Conservation (phyloP, 2,888 invertebrate genomes). For the Callosobruchus maculatus region DNA sequence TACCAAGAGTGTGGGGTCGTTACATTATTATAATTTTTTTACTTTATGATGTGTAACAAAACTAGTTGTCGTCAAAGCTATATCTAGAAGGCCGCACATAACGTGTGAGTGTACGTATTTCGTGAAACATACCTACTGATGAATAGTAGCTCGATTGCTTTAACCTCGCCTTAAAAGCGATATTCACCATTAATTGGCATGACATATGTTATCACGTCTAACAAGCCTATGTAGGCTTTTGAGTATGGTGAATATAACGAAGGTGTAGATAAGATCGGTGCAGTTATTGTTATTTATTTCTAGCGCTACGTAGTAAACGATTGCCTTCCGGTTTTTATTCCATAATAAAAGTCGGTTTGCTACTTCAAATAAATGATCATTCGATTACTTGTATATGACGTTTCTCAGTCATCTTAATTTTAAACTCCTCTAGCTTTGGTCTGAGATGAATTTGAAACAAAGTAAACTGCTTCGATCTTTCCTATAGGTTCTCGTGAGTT, state of each 20-base stretch:
- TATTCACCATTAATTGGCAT: background rate
- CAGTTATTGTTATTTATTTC: background rate
- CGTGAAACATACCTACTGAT: background rate
- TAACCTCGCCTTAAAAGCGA: background rate
- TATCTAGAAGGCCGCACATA: slow-evolving; percentile 8
- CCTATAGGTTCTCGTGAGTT: no score
- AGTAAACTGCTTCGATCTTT: no score
- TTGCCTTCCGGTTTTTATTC: background rate
- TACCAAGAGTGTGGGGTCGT: background rate
- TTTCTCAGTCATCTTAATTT: no score
- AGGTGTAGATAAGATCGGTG: background rate
- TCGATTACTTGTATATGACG: background rate
- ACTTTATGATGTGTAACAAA: background rate
- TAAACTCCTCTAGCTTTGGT: no score
- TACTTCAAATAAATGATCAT: background rate
- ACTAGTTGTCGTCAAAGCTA: slow-evolving; percentile 7
- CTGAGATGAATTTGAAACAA: no score
- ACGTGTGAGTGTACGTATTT: background rate
- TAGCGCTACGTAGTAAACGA: background rate
- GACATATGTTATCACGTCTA: background rate
- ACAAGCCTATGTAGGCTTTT: background rate
- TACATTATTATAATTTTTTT: background rate
- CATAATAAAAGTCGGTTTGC: background rate
- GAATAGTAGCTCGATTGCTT: background rate
- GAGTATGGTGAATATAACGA: background rate